Conservation (phyloP, 2,888 invertebrate species). For the Sesia apiformis region DNA sequence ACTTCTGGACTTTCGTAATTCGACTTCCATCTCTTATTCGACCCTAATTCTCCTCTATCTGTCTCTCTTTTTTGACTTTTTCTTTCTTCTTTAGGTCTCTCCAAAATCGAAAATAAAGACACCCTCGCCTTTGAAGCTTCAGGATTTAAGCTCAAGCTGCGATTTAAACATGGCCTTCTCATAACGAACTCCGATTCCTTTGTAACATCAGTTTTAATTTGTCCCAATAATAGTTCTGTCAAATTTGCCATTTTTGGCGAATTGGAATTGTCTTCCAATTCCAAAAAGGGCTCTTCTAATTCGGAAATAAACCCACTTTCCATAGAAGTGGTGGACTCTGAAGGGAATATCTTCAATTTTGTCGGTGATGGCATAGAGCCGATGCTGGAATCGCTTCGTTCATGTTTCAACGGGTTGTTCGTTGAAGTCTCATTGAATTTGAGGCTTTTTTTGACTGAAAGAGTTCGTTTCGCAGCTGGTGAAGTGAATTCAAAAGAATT, state of each 20-base stretch:
- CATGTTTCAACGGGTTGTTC: conserved; percentile 32
- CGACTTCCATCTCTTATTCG: conserved; percentile 45
- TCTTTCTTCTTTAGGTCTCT: conserved; percentile 33
- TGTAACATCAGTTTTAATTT: conserved; percentile 40
- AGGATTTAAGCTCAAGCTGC: conserved; percentile 52
- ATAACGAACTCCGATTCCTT: conserved; percentile 25
- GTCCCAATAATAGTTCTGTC: conserved; percentile 45
- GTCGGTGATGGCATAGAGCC: conserved; percentile 42
- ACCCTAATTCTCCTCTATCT: conserved; percentile 32
- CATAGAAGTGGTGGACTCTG: conserved; percentile 54
- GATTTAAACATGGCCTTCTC: conserved; percentile 27
- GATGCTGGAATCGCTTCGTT: conserved; percentile 46
- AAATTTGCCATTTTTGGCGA: conserved; percentile 59
- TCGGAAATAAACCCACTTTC: conserved; percentile 67
- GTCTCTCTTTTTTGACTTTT: conserved; percentile 78
- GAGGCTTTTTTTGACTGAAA: conserved; percentile 52
- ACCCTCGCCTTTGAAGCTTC: conserved; percentile 30
- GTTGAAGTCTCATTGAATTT: conserved; percentile 53
- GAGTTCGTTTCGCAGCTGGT: conserved; percentile 33
- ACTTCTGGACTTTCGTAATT: conserved; percentile 20
- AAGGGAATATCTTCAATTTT: conserved; percentile 36
- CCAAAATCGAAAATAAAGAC: conserved; percentile 39
- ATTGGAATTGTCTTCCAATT: conserved; percentile 47
- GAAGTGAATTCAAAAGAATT: conserved; percentile 60
- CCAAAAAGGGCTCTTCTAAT: conserved; percentile 54